Evolutionary conservation across 2,113 vertebrate species (phyloP).

Genomic region (Cheilinus undulatus): DNA sequence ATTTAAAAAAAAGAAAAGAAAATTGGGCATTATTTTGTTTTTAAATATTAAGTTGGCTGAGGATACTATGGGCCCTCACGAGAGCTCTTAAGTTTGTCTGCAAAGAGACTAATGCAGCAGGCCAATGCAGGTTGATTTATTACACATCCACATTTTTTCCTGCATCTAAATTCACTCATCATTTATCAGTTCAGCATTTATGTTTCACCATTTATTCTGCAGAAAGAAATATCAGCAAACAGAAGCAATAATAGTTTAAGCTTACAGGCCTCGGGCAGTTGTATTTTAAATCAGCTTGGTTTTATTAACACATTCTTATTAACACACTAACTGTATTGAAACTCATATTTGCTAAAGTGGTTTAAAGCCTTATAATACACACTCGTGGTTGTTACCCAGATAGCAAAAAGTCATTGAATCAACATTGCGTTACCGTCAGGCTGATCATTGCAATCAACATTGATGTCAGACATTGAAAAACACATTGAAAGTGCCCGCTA

Average conservation of each 20-base stretch:
- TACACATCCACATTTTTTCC: not conserved
- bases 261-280: slow-evolving; percentile 6
- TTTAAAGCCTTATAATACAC: not conserved
- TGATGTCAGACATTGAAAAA: too few relatives aligned
- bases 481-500: too few relatives aligned
- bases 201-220: not conserved
- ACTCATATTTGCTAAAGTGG: not conserved
- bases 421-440: too few relatives aligned
- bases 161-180: not conserved
- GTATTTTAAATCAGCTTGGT: not conserved
- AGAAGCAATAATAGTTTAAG: slow-evolving; percentile 2
- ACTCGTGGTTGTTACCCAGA: too few relatives aligned
- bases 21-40: not conserved
- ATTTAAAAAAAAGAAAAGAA: not conserved
- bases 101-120: not conserved
- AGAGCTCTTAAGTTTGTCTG: too few relatives aligned
- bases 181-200: slow-evolving; percentile 6
- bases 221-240: not conserved
- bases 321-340: not conserved
- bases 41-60: not conserved
- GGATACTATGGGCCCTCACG: not conserved
- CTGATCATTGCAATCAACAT: too few relatives aligned
- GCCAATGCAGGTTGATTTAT: not conserved
- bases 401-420: too few relatives aligned
- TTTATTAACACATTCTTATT: not conserved